Evolutionary conservation across 2,113 vertebrate species (phyloP), one percentile per base, ranked within the genome.

Genomic region (Nesogale talazaci): DNA sequence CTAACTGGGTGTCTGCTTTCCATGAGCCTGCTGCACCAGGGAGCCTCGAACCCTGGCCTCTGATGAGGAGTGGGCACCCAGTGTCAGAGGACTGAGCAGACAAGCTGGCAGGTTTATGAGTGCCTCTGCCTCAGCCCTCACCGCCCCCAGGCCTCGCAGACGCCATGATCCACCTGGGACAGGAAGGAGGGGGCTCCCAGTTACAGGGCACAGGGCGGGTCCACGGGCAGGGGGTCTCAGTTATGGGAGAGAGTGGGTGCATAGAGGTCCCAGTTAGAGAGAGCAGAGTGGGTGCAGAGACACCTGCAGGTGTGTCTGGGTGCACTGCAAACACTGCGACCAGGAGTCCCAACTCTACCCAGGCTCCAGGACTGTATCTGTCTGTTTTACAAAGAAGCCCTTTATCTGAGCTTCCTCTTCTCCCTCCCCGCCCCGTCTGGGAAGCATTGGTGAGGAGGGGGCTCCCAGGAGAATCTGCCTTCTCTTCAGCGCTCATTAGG

Each of bases 401-500:
- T 80, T 80, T 42, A 61, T 89, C 83, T 88, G 83, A 12, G 27
- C 76, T 87, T 95, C 85, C 40, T 52, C 61, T n/a, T n/a, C n/a
- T n/a, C n/a, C n/a, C 77, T 69, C n/a, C 84, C 31, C 11, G 38
- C 61, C 91, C 52, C n/a, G n/a, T n/a, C 12, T 67, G 87, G 29
- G 42, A 80, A 70, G 52, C 2, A 7, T 42, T 20, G 31, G 77
- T 52, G 56, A 76, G 86, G 88, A 61, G 40, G 72, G 40, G 23
- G 86, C 36, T 56, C 69, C 82, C 36, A 11, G 95, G 95, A 91
- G 14, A 46, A 52, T 70, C 31, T 12, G 90, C 76, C 23, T 90
- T 42, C n/a, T 14, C 72, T 72, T 83, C 83, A 76, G 85, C 76
- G 94, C 52, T 92, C 76, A 88, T 75, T 56, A 94, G 83, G 59